Evolutionary conservation across 2,888 invertebrate genomes (phyloP), one percentile per base, ranked within the genome.

Genomic region (Cerceris ruficornis): DNA sequence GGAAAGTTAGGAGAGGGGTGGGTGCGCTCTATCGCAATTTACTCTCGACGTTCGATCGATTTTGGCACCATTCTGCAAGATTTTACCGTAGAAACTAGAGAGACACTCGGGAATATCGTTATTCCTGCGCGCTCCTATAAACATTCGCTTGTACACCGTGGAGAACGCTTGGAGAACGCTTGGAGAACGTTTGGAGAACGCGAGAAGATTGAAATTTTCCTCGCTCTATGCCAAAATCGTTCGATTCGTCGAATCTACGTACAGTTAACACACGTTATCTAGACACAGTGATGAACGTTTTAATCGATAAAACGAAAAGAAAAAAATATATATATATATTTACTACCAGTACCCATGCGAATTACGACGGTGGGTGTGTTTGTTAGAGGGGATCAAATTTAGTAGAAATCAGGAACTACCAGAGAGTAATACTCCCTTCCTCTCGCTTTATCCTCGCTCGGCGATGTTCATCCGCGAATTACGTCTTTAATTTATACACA

Each of bases 301-400:
- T 68, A 60, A 67, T 71, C 52, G 55, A 71, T 59, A 71, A 78
- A 50, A 64, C 60, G 57, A 68, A 68, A 39, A 66, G 17, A 46
- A 39, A 55, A 28, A n/a, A 28, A 58, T 59, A 75, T 52, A 50
- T 55, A 59, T 64, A 75, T 43, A 71, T 68, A 42, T n/a, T 46
- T 73, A 69, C 78, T 77, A 83, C 81, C 68, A 69, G 70, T 71
- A 75, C 74, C 59, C 85, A 86, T 86, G 86, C 86, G 71, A 54
- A 70, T 61, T 57, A 76, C 69, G 55, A 80, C 69, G 81, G 83
- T n/a, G 58, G 69, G 77, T 62, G 58, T 42, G 54, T 39, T 54
- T 73, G 75, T 86, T 86, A 86, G 81, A 73, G 60, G 60, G 84
- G 86, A 65, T 77, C 80, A 86, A 83, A 69, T 83, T 86, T 86